Evolutionary conservation across 23 tunicate genomes (phyloP).

Genomic region (Clavelina lepadiformis): DNA sequence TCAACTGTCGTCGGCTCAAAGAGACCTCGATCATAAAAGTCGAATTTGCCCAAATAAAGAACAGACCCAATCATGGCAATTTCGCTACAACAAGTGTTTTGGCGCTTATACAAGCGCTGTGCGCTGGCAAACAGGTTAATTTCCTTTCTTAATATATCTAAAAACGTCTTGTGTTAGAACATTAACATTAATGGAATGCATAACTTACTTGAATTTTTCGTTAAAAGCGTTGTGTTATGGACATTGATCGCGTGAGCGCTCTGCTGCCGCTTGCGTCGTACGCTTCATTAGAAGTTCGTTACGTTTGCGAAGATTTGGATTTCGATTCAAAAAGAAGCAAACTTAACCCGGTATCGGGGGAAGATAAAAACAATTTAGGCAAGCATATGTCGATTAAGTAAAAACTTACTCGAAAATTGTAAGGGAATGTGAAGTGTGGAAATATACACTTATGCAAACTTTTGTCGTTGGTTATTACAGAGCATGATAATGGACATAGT

Average conservation of each 20-base stretch:
- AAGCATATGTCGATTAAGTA: too few relatives aligned
- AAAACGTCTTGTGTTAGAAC: neutral
- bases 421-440: too few relatives aligned
- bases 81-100: too few relatives aligned
- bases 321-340: neutral
- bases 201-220: neutral
- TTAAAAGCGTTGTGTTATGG: slow-evolving; percentile 4
- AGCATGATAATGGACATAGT: too few relatives aligned
- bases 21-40: too few relatives aligned
- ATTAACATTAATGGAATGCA: neutral
- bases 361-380: too few relatives aligned
- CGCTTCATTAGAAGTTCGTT: slow-evolving; percentile 19
- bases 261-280: slow-evolving; percentile 3
- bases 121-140: slow-evolving; percentile 23
- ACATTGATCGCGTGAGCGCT: neutral
- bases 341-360: neutral
- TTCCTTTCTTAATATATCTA: neutral
- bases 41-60: too few relatives aligned
- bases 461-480: too few relatives aligned
- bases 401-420: too few relatives aligned
- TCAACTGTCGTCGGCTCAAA: too few relatives aligned
- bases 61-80: too few relatives aligned
- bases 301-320: slow-evolving; percentile 7
- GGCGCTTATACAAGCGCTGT: neutral
- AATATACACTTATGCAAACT: too few relatives aligned